phyloP scores from a whole-genome alignment of 2,888 invertebrate species.

The Meliscaeva auricollis region DNA sequence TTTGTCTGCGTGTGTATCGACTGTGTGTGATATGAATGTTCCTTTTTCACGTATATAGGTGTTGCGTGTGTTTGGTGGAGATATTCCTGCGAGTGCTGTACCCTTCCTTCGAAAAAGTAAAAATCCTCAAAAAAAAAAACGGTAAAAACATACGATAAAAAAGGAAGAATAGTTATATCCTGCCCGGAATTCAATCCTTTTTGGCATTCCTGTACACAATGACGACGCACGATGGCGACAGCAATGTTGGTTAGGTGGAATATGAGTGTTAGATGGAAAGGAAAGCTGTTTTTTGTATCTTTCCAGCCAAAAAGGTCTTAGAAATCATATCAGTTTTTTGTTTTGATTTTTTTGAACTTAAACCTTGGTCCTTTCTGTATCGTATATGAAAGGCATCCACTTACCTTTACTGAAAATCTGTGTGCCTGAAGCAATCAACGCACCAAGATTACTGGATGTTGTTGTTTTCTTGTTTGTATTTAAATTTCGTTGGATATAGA shows the following conservation, averaged over 20 bases:
- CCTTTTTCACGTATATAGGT: neutral
- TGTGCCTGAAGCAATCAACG: slow-evolving; percentile 33
- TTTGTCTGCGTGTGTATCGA: slow-evolving; percentile 34
- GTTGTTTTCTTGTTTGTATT: no score
- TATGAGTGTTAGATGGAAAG: neutral
- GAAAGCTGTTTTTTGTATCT: slow-evolving; percentile 6
- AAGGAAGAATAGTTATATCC: slow-evolving; percentile 60
- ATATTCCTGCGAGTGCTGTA: slow-evolving; percentile 11
- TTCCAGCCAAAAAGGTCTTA: slow-evolving; percentile 17
- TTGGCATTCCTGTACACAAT: slow-evolving; percentile 38
- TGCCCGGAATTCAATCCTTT: slow-evolving; percentile 66
- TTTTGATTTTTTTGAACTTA: slow-evolving; percentile 31
- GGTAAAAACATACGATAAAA: slow-evolving; percentile 20
- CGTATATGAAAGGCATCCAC: slow-evolving; percentile 39
- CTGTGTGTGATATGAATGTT: slow-evolving; percentile 39
- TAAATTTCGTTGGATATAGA: no score
- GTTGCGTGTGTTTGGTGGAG: slow-evolving; percentile 28
- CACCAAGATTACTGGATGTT: no score
- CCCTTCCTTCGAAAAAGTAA: neutral
- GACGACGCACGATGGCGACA: neutral
- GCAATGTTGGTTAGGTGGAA: neutral
- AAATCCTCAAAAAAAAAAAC: slow-evolving; percentile 25
- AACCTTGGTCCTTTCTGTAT: slow-evolving; percentile 42
- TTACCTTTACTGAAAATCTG: slow-evolving; percentile 52
- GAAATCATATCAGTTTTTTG: slow-evolving; percentile 27